Conservation (phyloP, 2,888 invertebrate genomes). For the Clitarchus hookeri region DNA sequence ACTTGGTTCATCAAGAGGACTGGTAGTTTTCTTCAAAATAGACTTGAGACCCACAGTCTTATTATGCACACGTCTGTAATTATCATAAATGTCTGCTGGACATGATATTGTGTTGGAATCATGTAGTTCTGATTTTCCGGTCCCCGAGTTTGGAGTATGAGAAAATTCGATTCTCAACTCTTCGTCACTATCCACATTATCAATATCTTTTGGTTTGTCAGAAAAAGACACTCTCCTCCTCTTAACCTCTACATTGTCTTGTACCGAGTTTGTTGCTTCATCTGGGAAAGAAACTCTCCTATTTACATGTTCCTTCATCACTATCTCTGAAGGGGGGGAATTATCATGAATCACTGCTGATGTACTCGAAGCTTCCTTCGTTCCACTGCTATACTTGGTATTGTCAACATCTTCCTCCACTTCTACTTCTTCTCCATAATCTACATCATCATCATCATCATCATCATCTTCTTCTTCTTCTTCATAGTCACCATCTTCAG, state of each 20-base stretch:
- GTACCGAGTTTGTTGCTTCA: not conserved
- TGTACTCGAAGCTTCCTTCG: not conserved
- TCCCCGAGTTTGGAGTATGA: not conserved
- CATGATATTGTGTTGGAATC: not conserved
- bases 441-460: constrained; percentile 49
- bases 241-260: not conserved
- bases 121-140: not conserved
- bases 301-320: not conserved
- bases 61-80: not conserved
- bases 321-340: not conserved
- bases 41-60: not conserved
- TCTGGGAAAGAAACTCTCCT: not conserved
- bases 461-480: constrained; percentile 50
- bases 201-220: not conserved
- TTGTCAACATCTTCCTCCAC: constrained; percentile 27
- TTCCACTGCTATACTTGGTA: not conserved
- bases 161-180: not conserved
- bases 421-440: constrained; percentile 36
- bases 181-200: not conserved
- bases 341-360: not conserved
- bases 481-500: constrained; percentile 47
- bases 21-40: not conserved
- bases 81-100: constrained; percentile 15
- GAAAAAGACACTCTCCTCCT: constrained; percentile 5
- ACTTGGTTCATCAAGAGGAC: not conserved